Evolutionary conservation across 1,140 invertebrate species (phyloP).

Genomic region (Bathynomus jamesi): DNA sequence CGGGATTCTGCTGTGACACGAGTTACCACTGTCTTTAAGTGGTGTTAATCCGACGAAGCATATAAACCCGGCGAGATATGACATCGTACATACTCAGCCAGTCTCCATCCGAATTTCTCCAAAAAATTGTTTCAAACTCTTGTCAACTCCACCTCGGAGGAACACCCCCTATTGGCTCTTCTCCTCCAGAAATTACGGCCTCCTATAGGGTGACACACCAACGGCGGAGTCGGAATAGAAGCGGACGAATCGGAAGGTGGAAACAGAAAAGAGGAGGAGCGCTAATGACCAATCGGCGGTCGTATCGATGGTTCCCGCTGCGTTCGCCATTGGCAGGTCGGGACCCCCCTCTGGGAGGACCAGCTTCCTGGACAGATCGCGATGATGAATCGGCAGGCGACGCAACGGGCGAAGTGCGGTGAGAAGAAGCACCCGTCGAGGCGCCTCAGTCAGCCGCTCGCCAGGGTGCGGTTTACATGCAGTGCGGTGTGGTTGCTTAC

Average conservation of each 20-base stretch:
- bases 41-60: neutral
- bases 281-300: neutral
- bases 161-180: neutral
- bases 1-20: neutral
- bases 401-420: neutral
- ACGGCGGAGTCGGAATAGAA: neutral
- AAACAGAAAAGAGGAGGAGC: neutral
- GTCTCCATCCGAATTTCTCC: no score
- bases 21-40: neutral
- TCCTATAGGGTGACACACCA: neutral
- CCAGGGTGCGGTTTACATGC: neutral
- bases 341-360: neutral
- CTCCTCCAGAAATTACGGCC: neutral
- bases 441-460: neutral
- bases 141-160: neutral
- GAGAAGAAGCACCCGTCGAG: neutral
- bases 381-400: neutral
- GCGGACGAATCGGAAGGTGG: neutral
- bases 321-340: neutral
- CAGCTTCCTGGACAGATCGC: neutral
- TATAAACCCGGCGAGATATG: neutral
- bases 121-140: neutral
- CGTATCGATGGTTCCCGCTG: neutral
- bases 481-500: neutral
- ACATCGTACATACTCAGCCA: neutral